phyloP scores from a whole-genome alignment of 2,797 vertebrate species.

The Vultur gryphus region DNA sequence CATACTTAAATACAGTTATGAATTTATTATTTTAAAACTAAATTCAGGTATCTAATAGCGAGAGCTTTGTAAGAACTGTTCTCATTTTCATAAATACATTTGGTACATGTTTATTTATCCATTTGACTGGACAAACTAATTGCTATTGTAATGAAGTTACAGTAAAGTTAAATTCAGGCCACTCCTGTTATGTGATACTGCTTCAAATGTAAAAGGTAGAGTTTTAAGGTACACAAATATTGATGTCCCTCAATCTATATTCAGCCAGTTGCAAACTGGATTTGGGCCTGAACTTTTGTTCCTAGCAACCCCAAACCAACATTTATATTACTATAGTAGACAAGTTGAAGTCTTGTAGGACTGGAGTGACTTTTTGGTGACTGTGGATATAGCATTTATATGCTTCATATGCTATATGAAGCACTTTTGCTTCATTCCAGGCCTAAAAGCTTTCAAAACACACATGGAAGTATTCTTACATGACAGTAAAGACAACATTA shows the following conservation, averaged over 20 bases:
- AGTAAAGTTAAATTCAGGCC: not conserved
- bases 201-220: not conserved
- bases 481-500: not conserved
- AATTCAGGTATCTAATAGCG: not conserved
- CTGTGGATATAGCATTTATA: not conserved
- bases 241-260: not conserved
- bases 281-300: not conserved
- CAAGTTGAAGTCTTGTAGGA: not conserved
- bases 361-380: not conserved
- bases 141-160: not conserved
- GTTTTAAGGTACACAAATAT: not conserved
- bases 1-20: not conserved
- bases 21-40: not conserved
- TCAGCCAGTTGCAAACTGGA: not conserved
- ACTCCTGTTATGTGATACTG: not conserved
- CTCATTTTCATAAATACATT: not conserved
- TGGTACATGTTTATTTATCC: not conserved
- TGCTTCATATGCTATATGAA: not conserved
- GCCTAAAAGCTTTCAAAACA: not conserved
- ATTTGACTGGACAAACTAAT: not conserved
- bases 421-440: not conserved
- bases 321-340: not conserved
- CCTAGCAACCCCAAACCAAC: not conserved
- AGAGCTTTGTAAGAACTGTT: not conserved
- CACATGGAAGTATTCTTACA: not conserved